phyloP scores from a whole-genome alignment of 35 echinoderm and acorn worm species.

The Apostichopus parvimensis region DNA sequence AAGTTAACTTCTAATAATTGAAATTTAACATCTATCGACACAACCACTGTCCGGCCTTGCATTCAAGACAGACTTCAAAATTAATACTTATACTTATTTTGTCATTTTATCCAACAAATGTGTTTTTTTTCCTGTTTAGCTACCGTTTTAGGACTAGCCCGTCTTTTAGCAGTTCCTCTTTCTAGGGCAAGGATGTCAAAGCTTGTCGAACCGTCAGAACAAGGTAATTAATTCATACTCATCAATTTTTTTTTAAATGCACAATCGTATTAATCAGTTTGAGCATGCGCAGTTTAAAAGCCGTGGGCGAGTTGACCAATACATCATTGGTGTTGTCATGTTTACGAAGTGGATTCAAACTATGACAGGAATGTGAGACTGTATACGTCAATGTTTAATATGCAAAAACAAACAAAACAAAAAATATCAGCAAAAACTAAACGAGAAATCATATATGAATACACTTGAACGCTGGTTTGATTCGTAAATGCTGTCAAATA shows the following conservation, averaged over 20 bases:
- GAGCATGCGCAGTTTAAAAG: not conserved
- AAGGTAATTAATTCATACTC: conserved; percentile 30
- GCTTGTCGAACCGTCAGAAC: conserved; percentile 51
- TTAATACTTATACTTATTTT: too few species aligned
- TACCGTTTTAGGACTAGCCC: conserved; percentile 36
- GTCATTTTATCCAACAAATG: not conserved
- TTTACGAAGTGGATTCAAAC: too few species aligned
- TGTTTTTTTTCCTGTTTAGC: not conserved
- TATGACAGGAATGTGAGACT: too few species aligned
- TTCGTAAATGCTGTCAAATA: too few species aligned
- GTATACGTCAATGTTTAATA: not conserved
- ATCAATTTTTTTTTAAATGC: not conserved
- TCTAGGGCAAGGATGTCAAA: conserved; percentile 69
- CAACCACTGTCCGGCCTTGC: too few species aligned
- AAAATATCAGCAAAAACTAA: not conserved
- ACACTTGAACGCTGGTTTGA: too few species aligned
- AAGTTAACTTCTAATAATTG: too few species aligned
- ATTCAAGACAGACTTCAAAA: too few species aligned
- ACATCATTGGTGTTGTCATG: too few species aligned
- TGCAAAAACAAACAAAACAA: not conserved
- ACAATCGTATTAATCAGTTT: too few species aligned
- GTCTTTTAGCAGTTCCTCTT: conserved; percentile 58
- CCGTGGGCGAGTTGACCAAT: not conserved
- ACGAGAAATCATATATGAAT: not conserved
- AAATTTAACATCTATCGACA: not conserved